These are phyloP conservation scores for Propithecus coquereli DNA, from an alignment of 2,113 vertebrate species.

Conservation along the genomic window DNA sequence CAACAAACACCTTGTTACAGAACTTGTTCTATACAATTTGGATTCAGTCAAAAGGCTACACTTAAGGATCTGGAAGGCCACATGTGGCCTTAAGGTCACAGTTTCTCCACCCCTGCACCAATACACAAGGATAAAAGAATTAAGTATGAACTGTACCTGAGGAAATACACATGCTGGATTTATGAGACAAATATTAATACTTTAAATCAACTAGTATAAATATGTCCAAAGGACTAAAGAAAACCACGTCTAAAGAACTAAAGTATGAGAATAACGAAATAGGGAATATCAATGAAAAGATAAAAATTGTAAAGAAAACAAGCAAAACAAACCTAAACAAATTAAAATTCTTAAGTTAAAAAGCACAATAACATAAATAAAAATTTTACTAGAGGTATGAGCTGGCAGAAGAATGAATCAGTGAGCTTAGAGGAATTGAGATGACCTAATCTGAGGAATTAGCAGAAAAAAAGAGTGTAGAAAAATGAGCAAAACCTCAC, in stretches of 20 bases:
- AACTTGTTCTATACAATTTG: no score
- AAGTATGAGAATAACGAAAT: not conserved
- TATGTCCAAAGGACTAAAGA: not conserved
- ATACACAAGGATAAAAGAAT: not conserved
- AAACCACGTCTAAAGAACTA: not conserved
- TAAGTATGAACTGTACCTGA: not conserved
- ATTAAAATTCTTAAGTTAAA: not conserved
- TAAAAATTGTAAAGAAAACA: not conserved
- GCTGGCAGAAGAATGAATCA: not conserved
- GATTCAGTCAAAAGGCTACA: no score
- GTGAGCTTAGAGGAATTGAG: not conserved
- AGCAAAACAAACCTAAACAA: not conserved
- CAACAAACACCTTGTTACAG: not conserved
- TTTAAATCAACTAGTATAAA: conserved; percentile 16
- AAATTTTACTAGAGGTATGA: not conserved
- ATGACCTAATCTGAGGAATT: not conserved
- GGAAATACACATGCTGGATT: not conserved
- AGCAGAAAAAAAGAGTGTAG: not conserved
- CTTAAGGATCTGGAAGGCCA: no score
- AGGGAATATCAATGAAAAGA: not conserved
- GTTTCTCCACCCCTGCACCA: no score
- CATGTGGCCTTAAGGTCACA: no score
- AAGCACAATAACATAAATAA: not conserved
- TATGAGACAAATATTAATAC: not conserved
- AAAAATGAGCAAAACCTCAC: not conserved